Base-by-base conservation (phyloP, 2,888 invertebrate genomes). In the Caenorhabditis becei region DNA sequence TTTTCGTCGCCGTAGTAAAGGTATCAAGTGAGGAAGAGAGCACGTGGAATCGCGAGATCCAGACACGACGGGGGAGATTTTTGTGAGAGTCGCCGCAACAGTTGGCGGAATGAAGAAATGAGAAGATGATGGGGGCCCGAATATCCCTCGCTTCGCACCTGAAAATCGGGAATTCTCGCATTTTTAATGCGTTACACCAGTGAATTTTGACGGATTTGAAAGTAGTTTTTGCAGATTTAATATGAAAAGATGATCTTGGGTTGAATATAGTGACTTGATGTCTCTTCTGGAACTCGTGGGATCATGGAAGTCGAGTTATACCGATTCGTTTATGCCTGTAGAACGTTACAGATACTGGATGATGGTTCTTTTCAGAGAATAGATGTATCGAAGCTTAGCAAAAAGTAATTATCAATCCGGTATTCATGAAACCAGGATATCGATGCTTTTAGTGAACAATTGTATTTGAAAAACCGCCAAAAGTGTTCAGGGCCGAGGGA, bases 1-100 rank as follows among this genome's bases (percentile, higher is more conserved):
- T 51, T 37, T 65, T 53, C 26, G 37, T 51, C 44, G 37, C 56
- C 54, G 63, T 62, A 58, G 56, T 65, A 63, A 63, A 56, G 56
- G 47, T 62, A 61, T 63, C 72, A 56, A 26, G 61, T 18, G 61
- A 59, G 61, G 16, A 18, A 32, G 49, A 49, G 62, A 62, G 49
- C 24, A 47, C 24, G 8, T 1, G 11, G 49, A 54, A 54, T 53
- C 32, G 18, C 35, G 66, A 66, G 66, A 66, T 24, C 37, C 23
- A 32, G 23, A 65, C 41, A 16, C 11, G 28, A 26, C 18, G 23
- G 18, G 16, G n/a, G 18, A 16, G 20, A 54, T 28, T 35, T 37
- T 37, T 53, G 18, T 28, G 28, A 18, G 23, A 24, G 61, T 23
- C 47, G 14, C 61, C 44, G 61, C 28, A 47, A 47, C 47, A 47